These are phyloP conservation scores for Panagrolaimus sp. DNA, from an alignment of 1,140 invertebrate species.

Conservation along the genomic window DNA sequence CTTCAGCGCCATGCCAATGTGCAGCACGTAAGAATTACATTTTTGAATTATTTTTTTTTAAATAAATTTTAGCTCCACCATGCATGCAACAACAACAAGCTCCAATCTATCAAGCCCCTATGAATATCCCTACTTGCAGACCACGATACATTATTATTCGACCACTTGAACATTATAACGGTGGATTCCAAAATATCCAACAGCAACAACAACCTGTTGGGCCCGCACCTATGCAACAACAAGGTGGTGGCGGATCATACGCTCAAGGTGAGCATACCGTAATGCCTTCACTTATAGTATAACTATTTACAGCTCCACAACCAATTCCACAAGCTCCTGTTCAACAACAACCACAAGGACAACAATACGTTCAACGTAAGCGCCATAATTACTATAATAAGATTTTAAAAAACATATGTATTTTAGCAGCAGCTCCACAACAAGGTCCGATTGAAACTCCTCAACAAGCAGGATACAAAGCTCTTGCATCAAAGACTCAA, in stretches of 20 bases:
- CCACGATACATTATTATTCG: constrained; percentile 47
- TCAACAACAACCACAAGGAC: background rate
- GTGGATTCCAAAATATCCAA: constrained; percentile 15
- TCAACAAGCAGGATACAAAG: constrained; percentile 18
- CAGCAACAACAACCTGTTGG: background rate
- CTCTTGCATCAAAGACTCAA: constrained; percentile 37
- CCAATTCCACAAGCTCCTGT: background rate
- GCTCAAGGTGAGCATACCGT: background rate
- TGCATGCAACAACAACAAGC: background rate
- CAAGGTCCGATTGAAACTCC: constrained; percentile 21
- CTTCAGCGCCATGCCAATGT: background rate
- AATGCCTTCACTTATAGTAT: background rate
- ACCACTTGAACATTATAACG: constrained; percentile 25
- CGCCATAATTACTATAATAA: constrained; percentile 12
- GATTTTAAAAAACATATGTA: constrained; percentile 10
- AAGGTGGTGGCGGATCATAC: constrained; percentile 21
- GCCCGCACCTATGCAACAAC: background rate
- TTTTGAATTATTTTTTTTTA: too few species aligned
- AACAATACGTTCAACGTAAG: constrained; percentile 16
- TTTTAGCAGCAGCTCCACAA: constrained; percentile 12
- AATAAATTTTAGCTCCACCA: too few species aligned
- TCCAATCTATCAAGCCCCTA: background rate
- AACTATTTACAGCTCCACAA: background rate
- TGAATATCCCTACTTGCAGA: constrained; percentile 21
- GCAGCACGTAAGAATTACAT: too few species aligned